Conservation (phyloP, 2,888 invertebrate genomes). For the Phengaris arion region DNA sequence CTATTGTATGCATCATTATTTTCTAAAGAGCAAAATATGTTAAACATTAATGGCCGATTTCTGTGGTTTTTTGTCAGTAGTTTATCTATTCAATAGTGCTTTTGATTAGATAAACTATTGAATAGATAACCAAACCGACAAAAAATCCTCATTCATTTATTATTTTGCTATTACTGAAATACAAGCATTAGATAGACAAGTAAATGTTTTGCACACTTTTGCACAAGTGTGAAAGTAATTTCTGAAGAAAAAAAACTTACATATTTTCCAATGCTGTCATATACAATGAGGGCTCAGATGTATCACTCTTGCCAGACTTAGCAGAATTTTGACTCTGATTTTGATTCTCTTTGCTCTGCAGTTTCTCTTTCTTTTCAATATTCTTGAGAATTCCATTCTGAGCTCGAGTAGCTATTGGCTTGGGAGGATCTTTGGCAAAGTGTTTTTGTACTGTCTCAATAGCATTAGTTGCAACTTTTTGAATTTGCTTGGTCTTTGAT, state of each 20-base stretch:
- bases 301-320: slow-evolving; percentile 80
- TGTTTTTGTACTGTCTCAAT: slow-evolving; percentile 67
- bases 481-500: slow-evolving; percentile 70
- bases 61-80: too few relatives aligned
- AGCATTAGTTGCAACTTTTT: slow-evolving; percentile 62
- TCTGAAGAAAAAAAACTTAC: slow-evolving; percentile 62
- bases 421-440: slow-evolving; percentile 63
- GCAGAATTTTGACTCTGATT: slow-evolving; percentile 61
- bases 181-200: too few relatives aligned
- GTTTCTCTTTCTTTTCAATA: slow-evolving; percentile 53
- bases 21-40: too few relatives aligned
- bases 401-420: slow-evolving; percentile 56
- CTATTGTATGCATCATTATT: too few relatives aligned
- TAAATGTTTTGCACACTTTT: too few relatives aligned
- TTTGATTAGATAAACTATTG: too few relatives aligned
- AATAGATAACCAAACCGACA: too few relatives aligned
- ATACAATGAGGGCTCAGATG: slow-evolving; percentile 88
- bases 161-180: too few relatives aligned
- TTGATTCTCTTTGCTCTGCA: slow-evolving; percentile 53
- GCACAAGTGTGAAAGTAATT: too few relatives aligned
- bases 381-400: slow-evolving; percentile 73
- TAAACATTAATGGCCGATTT: too few relatives aligned
- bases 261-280: slow-evolving; percentile 87
- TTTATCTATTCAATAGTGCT: too few relatives aligned
- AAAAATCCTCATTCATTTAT: too few relatives aligned